Conservation (phyloP, 2,888 invertebrate genomes). For the Limnephilus marmoratus region DNA sequence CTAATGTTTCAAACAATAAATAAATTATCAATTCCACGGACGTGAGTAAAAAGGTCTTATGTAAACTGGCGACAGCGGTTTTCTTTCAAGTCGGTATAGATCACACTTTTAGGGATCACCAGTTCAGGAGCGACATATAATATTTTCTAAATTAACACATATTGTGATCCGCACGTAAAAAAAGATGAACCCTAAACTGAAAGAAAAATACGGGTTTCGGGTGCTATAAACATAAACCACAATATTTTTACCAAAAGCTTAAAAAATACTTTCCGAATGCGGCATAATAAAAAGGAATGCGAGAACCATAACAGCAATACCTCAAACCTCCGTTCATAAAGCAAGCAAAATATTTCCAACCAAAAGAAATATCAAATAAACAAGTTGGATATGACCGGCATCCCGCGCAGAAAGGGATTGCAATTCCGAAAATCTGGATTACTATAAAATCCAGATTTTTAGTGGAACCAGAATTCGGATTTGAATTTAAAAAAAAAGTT, state of each 20-base stretch:
- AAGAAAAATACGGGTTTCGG: not conserved
- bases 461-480: no score
- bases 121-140: not conserved
- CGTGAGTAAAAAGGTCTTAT: no score
- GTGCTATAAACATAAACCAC: not conserved
- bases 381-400: not conserved
- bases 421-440: no score
- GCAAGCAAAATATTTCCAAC: not conserved
- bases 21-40: no score
- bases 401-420: not conserved
- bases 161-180: not conserved
- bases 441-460: no score
- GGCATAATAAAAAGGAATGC: not conserved
- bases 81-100: no score
- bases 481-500: no score
- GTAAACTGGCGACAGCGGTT: no score
- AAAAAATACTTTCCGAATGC: not conserved
- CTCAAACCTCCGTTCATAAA: not conserved
- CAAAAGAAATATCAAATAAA: not conserved
- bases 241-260: not conserved
- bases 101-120: no score
- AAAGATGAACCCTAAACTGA: not conserved
- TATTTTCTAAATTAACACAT: not conserved
- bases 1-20: no score
- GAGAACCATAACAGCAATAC: not conserved